Evolutionary conservation across 2,113 vertebrate genomes (phyloP), one percentile per base, ranked within the genome.

Genomic region (Natator depressus): DNA sequence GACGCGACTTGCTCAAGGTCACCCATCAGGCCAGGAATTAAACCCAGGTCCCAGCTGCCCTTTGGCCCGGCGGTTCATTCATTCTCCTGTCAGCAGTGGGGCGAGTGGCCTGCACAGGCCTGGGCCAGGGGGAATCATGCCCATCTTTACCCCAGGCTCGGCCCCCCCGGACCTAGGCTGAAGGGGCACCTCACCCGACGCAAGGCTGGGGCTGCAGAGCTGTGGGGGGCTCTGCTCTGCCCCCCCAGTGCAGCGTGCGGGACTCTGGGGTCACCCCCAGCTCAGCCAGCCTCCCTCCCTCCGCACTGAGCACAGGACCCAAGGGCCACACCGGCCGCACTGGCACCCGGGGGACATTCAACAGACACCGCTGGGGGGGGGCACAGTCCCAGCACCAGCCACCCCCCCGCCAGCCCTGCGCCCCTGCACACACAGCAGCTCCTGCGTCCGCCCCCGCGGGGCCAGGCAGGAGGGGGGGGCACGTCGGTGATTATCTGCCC

Each of bases 171-270:
- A 2, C 35, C 35, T 2, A 22, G 35, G 31, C 35, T 9, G 31
- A 13, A 35, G 31, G 62, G 59, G 62, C 59, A 35, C 13, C 31
- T 29, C 31, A 6, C 29, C 62, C 6, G 6, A 62, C 7, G 5
- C 31, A 14, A 65, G 62, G 35, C 62, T n/a, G 31, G 65, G 65
- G 65, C 29, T 19, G 35, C 65, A n/a, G 62, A n/a, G 65, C 62
- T 8, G 59, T 5, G 92, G 92, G 20, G 35, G 12, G 35, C 22
- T 83, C 80, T 42, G 19, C 1, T 8, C 10, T 2, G 27, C 22
- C 47, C 29, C 29, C 49, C 55, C 0, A 0, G n/a, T 5, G 78
- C 35, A 10, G n/a, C 87, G 0, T 0, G 4, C 20, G 79, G 62
- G 82, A 47, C 8, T 1, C 76, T 50, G 0, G 0, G 3, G 11